A percentile compares a stretch with the other conserved stretches of the same genome.
Conservation (phyloP, 1,140 invertebrate genomes). For the Drosophila virilis region DNA sequence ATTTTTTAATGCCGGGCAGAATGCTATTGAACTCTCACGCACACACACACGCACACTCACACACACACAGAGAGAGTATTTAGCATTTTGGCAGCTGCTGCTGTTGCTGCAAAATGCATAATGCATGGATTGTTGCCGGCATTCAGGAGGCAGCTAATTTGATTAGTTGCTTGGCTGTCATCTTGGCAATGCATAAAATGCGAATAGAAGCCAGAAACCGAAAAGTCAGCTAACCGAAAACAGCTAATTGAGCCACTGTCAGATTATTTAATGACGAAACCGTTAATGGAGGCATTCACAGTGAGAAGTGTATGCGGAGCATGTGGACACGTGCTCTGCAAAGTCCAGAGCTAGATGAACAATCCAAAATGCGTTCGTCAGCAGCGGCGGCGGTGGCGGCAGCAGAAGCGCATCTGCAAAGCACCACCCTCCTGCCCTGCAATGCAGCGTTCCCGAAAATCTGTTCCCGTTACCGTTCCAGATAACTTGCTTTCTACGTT, state of each 20-base stretch:
- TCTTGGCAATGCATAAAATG: conserved; percentile 39
- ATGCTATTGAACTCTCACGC: conserved; percentile 76
- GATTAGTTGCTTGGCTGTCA: conserved; percentile 43
- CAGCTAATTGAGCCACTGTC: conserved; percentile 11
- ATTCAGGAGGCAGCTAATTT: conserved; percentile 47
- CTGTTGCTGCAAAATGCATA: conserved; percentile 57
- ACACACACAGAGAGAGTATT: neutral
- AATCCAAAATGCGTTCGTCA: conserved; percentile 29
- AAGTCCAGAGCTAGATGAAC: conserved; percentile 84
- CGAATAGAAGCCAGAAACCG: neutral
- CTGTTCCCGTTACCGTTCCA: conserved; percentile 49
- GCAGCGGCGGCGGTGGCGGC: conserved; percentile 12
- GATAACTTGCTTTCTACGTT: conserved; percentile 41
- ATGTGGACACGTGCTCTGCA: conserved; percentile 71
- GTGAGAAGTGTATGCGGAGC: neutral
- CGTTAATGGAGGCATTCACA: neutral
- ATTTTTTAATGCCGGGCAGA: conserved; percentile 75
- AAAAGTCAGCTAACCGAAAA: neutral
- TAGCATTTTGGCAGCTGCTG: conserved; percentile 34
- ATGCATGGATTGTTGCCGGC: conserved; percentile 51
- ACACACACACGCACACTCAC: neutral
- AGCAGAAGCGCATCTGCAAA: conserved; percentile 63
- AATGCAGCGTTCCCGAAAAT: conserved; percentile 53
- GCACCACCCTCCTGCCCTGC: conserved; percentile 22
- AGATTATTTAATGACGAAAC: conserved; percentile 16